These are phyloP conservation scores for Microtus ochrogaster DNA, from an alignment of 2,113 vertebrate species.

Conservation along the genomic window DNA sequence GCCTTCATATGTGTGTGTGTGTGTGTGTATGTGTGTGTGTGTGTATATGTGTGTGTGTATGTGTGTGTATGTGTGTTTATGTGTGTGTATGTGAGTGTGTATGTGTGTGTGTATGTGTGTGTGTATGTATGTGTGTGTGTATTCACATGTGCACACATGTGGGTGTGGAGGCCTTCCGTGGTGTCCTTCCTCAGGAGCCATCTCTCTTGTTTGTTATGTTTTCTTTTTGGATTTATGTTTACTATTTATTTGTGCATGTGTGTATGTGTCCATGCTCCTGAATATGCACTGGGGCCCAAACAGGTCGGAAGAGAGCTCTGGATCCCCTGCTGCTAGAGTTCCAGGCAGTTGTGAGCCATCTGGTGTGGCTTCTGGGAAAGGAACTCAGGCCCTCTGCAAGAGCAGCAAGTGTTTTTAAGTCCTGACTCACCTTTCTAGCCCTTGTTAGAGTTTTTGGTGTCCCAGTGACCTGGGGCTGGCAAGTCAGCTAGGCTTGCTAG, in stretches of 20 bases:
- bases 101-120: neutral
- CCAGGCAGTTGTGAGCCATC: neutral
- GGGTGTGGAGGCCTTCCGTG: too few relatives aligned
- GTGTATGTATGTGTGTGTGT: neutral
- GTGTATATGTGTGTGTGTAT: too few relatives aligned
- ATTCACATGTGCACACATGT: neutral
- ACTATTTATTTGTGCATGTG: too few relatives aligned
- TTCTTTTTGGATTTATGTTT: neutral
- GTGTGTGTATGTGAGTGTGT: too few relatives aligned
- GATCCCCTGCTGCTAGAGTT: neutral
- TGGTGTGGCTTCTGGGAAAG: too few relatives aligned
- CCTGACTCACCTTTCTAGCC: neutral
- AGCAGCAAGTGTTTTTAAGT: neutral
- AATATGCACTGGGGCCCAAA: neutral
- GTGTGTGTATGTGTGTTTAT: too few relatives aligned
- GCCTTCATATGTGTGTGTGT: neutral
- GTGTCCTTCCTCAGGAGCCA: neutral
- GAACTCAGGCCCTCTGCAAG: neutral
- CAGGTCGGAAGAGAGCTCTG: neutral
- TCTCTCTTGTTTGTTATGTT: neutral
- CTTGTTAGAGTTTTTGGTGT: neutral
- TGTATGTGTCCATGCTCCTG: neutral
- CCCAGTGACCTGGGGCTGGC: neutral
- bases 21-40: too few relatives aligned
- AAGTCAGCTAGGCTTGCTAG: neutral